phyloP scores from a whole-genome alignment of 2,797 vertebrate species.

The Merluccius polli region DNA sequence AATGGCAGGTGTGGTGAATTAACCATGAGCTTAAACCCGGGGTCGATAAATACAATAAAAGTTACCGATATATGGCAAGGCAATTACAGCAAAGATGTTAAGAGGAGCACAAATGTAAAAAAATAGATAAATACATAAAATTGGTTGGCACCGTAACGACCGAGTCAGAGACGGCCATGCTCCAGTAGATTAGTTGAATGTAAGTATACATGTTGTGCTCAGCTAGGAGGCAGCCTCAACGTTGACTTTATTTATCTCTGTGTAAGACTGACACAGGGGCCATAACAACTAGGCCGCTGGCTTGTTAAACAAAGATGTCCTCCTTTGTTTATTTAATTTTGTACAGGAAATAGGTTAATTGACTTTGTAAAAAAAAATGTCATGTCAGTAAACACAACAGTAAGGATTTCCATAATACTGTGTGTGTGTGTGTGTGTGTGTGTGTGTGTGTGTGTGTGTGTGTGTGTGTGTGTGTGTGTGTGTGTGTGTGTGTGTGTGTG shows the following conservation, averaged over 20 bases:
- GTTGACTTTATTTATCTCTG: constrained; percentile 7
- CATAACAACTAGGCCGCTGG: constrained; percentile 19
- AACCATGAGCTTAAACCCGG: not conserved
- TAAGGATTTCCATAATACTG: too few relatives aligned
- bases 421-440: not conserved
- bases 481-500: too few relatives aligned
- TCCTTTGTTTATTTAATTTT: constrained; percentile 23
- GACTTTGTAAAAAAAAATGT: constrained; percentile 5
- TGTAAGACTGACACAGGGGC: constrained; percentile 18
- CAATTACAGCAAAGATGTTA: not conserved
- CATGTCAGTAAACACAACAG: not conserved
- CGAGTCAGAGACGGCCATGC: not conserved
- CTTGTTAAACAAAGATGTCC: constrained; percentile 31
- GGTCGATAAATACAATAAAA: not conserved
- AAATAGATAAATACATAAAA: not conserved
- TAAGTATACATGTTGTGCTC: not conserved
- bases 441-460: too few relatives aligned
- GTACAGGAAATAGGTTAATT: constrained; percentile 26
- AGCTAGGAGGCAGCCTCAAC: not conserved
- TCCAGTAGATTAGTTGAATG: not conserved
- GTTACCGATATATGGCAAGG: not conserved
- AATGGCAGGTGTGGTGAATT: not conserved
- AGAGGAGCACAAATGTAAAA: not conserved
- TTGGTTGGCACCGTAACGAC: not conserved
- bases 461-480: too few relatives aligned